phyloP scores from a whole-genome alignment of 2,797 vertebrate genomes.

The Phalloptychus januarius region DNA sequence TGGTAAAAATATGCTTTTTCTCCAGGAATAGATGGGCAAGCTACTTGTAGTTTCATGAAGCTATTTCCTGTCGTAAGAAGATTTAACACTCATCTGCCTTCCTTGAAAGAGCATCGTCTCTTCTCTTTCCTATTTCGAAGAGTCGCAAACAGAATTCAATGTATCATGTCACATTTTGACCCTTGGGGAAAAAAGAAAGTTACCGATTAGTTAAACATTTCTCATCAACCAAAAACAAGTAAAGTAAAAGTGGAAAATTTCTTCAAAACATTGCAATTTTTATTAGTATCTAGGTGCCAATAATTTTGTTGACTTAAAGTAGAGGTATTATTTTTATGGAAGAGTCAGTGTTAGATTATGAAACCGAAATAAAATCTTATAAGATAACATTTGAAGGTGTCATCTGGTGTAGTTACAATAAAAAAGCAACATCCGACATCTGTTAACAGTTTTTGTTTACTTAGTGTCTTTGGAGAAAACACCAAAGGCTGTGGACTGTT shows the following conservation, averaged over 20 bases:
- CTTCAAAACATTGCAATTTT: not conserved
- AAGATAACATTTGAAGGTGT: not conserved
- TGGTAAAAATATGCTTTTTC: not conserved
- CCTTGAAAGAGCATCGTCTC: not conserved
- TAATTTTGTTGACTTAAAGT: not conserved
- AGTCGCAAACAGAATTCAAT: not conserved
- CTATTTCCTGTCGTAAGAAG: not conserved
- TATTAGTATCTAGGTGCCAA: not conserved
- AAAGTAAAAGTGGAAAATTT: not conserved
- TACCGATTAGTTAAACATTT: not conserved
- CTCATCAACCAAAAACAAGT: not conserved
- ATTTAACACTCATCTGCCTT: not conserved
- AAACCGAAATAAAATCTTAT: not conserved
- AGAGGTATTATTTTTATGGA: not conserved
- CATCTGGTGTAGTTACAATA: not conserved
- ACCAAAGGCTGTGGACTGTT: not conserved
- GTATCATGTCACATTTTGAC: not conserved
- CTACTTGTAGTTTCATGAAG: not conserved
- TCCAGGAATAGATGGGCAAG: not conserved
- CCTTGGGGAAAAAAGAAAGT: not conserved
- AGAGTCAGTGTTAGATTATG: not conserved
- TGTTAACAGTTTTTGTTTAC: slow-evolving; percentile 25
- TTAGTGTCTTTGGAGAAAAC: not conserved
- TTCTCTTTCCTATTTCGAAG: not conserved
- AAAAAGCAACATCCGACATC: slow-evolving; percentile 48